Conservation (phyloP, 2,888 invertebrate genomes). For the Alloplasta piceator region DNA sequence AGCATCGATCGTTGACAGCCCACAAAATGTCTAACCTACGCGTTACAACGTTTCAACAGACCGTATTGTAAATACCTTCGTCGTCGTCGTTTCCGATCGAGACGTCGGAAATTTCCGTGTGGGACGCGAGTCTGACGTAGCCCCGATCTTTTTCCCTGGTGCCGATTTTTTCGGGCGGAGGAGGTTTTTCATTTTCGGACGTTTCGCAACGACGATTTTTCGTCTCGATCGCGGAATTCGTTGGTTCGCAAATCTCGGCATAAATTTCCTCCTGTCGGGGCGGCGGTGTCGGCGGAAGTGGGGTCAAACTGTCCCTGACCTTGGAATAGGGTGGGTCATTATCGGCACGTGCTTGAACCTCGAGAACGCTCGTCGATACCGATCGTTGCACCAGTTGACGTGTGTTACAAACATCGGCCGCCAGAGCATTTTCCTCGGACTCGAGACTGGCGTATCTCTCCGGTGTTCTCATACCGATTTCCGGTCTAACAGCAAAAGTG, state of each 20-base stretch:
- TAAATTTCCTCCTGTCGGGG: slow-evolving; percentile 80
- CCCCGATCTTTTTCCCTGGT: slow-evolving; percentile 78
- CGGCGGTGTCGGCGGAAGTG: slow-evolving; percentile 77
- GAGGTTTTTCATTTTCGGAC: slow-evolving; percentile 71
- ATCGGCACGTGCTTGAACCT: slow-evolving; percentile 74
- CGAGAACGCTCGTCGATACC: slow-evolving; percentile 80
- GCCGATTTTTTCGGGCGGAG: slow-evolving; percentile 65
- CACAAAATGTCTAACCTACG: neutral
- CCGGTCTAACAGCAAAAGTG: slow-evolving; percentile 80
- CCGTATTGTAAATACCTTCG: slow-evolving; percentile 82
- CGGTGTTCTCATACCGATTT: slow-evolving; percentile 80
- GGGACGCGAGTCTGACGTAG: slow-evolving; percentile 79
- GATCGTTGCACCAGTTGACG: slow-evolving; percentile 79
- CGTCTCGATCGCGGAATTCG: neutral
- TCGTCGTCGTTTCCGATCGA: slow-evolving; percentile 80
- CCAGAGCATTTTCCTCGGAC: slow-evolving; percentile 77
- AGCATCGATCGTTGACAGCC: neutral
- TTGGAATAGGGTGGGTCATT: slow-evolving; percentile 82
- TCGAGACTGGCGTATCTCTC: slow-evolving; percentile 81
- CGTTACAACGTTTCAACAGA: slow-evolving; percentile 75
- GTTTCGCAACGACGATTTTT: neutral
- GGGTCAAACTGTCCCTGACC: slow-evolving; percentile 80
- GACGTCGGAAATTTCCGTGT: slow-evolving; percentile 79
- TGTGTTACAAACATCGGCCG: slow-evolving; percentile 62
- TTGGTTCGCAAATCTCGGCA: slow-evolving; percentile 81